Conservation (phyloP, 2,113 vertebrate genomes). For the Panthera leo region DNA sequence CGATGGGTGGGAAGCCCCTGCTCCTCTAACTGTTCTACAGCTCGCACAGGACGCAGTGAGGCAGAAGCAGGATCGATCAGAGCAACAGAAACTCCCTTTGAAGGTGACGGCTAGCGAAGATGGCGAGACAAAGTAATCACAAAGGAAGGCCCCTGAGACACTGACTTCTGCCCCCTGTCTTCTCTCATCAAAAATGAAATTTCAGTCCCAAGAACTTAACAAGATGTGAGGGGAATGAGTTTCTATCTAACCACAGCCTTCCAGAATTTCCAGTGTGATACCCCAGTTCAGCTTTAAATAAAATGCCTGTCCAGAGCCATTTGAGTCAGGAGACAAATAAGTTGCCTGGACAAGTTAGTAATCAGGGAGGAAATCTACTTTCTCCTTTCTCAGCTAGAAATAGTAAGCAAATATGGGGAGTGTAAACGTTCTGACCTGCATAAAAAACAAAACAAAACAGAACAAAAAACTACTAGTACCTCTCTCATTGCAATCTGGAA, state of each 20-base stretch:
- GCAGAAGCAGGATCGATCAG: background rate
- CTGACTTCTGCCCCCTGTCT: conserved; percentile 5
- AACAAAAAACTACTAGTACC: background rate
- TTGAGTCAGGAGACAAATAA: conserved; percentile 53
- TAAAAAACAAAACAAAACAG: background rate
- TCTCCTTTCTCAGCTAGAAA: conserved; percentile 38
- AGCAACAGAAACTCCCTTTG: background rate
- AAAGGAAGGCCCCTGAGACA: background rate
- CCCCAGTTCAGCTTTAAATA: conserved; percentile 57
- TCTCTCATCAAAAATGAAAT: conserved; percentile 4
- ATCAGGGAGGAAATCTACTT: conserved; percentile 49
- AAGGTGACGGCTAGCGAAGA: background rate
- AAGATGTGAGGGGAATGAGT: background rate
- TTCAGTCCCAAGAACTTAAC: background rate
- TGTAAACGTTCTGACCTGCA: background rate
- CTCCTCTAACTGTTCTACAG: background rate
- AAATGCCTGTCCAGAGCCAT: conserved; percentile 57
- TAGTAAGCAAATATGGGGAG: background rate
- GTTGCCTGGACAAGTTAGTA: conserved; percentile 31
- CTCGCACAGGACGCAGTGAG: background rate
- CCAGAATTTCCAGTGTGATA: conserved; percentile 28
- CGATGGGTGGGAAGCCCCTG: background rate
- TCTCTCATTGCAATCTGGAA: background rate
- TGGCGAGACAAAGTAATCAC: background rate
- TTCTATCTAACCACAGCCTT: conserved; percentile 46